Conservation (phyloP, 2,888 invertebrate species). For the Melieria crassipennis region DNA sequence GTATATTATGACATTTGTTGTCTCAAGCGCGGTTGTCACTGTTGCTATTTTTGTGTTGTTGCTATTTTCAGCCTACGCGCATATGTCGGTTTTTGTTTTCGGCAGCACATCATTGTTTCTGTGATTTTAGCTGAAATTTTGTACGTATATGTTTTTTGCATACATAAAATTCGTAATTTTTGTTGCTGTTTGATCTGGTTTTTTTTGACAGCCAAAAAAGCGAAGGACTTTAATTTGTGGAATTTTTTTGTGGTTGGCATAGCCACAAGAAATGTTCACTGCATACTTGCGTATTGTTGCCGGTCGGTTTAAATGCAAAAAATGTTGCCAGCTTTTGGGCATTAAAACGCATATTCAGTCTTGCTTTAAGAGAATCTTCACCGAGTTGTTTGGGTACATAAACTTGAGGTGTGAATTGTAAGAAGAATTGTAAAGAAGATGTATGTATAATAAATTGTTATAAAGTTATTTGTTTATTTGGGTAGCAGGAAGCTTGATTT, state of each 20-base stretch:
- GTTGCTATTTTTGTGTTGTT: slow-evolving; percentile 2
- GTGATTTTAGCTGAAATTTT: neutral
- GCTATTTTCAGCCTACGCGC: neutral
- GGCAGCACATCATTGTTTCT: neutral
- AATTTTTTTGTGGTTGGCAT: neutral
- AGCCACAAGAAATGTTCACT: too few species aligned
- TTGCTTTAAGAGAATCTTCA: too few species aligned
- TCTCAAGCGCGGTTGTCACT: neutral
- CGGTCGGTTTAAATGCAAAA: too few species aligned
- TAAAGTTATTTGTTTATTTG: too few species aligned
- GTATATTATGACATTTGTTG: slow-evolving; percentile 6
- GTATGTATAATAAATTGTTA: too few species aligned
- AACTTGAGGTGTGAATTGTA: too few species aligned
- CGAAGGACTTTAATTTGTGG: neutral
- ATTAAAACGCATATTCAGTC: too few species aligned
- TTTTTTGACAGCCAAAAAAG: neutral
- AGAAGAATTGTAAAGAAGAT: too few species aligned
- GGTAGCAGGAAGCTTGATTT: too few species aligned
- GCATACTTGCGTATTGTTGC: too few species aligned
- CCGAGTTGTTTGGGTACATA: too few species aligned
- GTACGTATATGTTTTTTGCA: neutral
- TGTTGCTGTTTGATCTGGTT: neutral
- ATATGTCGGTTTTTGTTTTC: neutral
- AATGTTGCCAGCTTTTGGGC: too few species aligned
- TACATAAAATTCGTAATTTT: neutral